Evolutionary conservation across 92 coral and sea anemone genomes (phyloP).

Genomic region (Siderastrea siderea): DNA sequence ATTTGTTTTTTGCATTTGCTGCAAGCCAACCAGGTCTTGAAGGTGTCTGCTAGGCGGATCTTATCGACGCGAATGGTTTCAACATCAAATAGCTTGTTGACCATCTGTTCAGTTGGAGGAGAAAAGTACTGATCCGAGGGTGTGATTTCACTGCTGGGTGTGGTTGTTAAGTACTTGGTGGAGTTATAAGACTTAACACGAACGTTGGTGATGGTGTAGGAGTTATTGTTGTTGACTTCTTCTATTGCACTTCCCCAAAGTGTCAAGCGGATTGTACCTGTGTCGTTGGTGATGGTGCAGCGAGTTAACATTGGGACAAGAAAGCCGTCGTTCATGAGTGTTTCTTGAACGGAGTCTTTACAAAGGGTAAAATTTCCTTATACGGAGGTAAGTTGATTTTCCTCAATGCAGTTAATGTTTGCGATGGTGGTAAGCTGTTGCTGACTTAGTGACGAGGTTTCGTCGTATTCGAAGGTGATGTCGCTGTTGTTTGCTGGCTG

Average conservation of each 20-base stretch:
- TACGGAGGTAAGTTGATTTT: not conserved
- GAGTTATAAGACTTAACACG: not conserved
- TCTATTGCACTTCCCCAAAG: not conserved
- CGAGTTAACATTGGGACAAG: not conserved
- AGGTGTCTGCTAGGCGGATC: not conserved
- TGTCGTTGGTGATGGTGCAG: not conserved
- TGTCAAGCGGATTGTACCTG: not conserved
- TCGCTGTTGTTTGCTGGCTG: not conserved
- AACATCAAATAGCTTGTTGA: not conserved
- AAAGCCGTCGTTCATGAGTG: not conserved
- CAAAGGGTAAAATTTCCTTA: not conserved
- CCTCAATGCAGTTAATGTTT: not conserved
- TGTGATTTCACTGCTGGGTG: not conserved
- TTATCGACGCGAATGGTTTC: not conserved
- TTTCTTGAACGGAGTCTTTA: too few species aligned
- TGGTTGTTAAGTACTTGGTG: not conserved
- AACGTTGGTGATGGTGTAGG: not conserved
- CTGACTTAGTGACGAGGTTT: not conserved
- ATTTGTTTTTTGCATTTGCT: too few species aligned
- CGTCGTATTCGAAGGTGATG: not conserved
- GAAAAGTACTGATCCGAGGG: not conserved
- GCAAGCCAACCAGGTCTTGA: not conserved
- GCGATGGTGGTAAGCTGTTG: not conserved
- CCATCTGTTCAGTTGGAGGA: not conserved
- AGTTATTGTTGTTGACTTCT: not conserved